Conservation (phyloP, 2,888 invertebrate genomes). For the Vesta saturnalis region DNA sequence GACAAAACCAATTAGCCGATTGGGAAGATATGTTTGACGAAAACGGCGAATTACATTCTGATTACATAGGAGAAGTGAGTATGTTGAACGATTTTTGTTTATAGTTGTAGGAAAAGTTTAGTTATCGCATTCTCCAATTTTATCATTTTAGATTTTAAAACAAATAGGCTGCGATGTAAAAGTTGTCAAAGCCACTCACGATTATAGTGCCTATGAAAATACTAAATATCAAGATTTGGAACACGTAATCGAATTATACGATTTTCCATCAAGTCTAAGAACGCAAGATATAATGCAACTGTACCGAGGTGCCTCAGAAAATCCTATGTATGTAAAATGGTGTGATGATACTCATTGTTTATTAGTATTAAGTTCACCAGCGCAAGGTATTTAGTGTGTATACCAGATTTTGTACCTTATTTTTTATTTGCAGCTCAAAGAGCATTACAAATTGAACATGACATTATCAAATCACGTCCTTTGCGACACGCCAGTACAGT, state of each 20-base stretch:
- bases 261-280: constrained; percentile 58
- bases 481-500: constrained; percentile 55
- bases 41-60: constrained; percentile 49
- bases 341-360: constrained; percentile 61
- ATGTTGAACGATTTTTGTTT: too few relatives aligned
- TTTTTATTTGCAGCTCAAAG: constrained; percentile 53
- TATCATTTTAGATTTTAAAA: constrained; percentile 51
- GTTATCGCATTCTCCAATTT: neutral
- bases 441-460: constrained; percentile 54
- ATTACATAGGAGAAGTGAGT: constrained; percentile 31
- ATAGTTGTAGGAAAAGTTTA: neutral
- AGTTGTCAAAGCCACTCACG: constrained; percentile 53
- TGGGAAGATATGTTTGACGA: constrained; percentile 61
- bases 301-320: constrained; percentile 56
- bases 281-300: constrained; percentile 59
- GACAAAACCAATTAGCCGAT: constrained; percentile 48
- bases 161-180: constrained; percentile 54
- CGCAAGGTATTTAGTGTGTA: constrained; percentile 53
- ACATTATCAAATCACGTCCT: constrained; percentile 58
- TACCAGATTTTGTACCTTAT: neutral
- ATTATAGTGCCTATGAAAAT: constrained; percentile 51
- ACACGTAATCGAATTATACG: constrained; percentile 60
- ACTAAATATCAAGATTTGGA: constrained; percentile 54
- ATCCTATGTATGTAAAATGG: constrained; percentile 60
- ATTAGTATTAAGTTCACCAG: constrained; percentile 56